Base-by-base conservation (phyloP, 2,888 invertebrate species). In the Drosophila infuscata region DNA sequence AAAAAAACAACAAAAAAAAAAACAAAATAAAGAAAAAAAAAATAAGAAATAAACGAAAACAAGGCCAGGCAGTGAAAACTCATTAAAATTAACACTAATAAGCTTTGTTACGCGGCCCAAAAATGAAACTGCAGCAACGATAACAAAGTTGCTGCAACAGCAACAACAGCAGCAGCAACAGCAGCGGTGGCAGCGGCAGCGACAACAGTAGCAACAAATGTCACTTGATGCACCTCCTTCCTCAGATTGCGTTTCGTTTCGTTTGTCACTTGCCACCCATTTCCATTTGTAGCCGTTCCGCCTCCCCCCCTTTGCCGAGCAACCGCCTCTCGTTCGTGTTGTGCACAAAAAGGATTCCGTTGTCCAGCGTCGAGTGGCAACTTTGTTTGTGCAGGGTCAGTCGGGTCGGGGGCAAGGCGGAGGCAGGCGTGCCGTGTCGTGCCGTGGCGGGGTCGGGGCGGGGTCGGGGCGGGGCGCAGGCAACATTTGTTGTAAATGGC, bases 21-120 rank as follows among this genome's bases (percentile, higher is more conserved):
- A 20, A 41, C 3, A 25, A 25, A 25, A 20, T 20, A 3, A 20
- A 51, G 5, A 20, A 25, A 25, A 25, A 25, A 25, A 25, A 25
- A 25, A 25, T 25, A 25, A 62, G 9, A 38, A 29, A 29, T 35
- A 46, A 46, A 46, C 35, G 48, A 69, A 75, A 79, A 80, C 76
- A 79, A 70, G 81, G 76, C 64, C 83, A 83, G 67, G 81, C 81
- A 80, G 80, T 76, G 57, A 81, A 83, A 81, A 81, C 83, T 81
- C 81, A 81, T 83, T 81, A 83, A 81, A 81, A 81, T 81, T 81
- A 83, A 81, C 81, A 81, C 81, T 81, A 83, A 81, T 81, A 81
- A 83, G 83, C 81, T 83, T 83, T 80, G 76, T 81, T 68, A 35
- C 72, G 74, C 77, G 74, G 71, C 70, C 80, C 70, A 74, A 81